Evolutionary conservation across 2,113 vertebrate species (phyloP), one percentile per base, ranked within the genome.

Genomic region (Forbesichthys agassizii): DNA sequence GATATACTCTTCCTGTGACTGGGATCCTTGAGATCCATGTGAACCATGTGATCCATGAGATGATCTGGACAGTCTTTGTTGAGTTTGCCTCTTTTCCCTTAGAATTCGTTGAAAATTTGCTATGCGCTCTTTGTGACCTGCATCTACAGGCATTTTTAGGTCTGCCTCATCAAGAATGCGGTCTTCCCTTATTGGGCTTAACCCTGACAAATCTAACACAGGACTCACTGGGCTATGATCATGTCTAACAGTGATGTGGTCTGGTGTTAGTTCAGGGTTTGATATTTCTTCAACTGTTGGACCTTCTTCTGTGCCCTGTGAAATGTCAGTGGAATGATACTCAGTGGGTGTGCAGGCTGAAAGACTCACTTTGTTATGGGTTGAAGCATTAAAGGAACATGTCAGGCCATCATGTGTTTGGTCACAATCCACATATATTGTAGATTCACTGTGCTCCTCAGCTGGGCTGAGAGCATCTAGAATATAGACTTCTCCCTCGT

Each of bases 101-200:
- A 99, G 91, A 69, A 97, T 94, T 18, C 92, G 94, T 81, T 96
- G 95, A 87, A 99, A 96, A 84, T 97, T 98, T 78, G 90, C 95
- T 81, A 97, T 96, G 81, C 96, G 96, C 42, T 94, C 96, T 81
- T 92, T 91, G 86, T 96, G 96, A 85, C 94, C 89, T 33, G 94
- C 93, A 83, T 95, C 94, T 0, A 71, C 77, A 1, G 74, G 60
- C 63, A 75, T 85, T 66, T 0, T 78, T 57, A 61, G 33, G 48
- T 68, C 70, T 3, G 1, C 33, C 18, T 86, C 71, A 12, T 84
- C 74, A 13, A 68, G 14, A 11, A 67, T 8, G 8, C 66, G 57
- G 20, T 80, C 84, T 76, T 91, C 87, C n/a, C 42, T 75, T 9
- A 80, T 83, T 65, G 88, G 81, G 82, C 78, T 88, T 64, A 88